Percentiles rank a stretch among this genome's conserved stretches.
phyloP scores from a whole-genome alignment of 64 coral and sea anemone species.

The Porites australiensis region DNA sequence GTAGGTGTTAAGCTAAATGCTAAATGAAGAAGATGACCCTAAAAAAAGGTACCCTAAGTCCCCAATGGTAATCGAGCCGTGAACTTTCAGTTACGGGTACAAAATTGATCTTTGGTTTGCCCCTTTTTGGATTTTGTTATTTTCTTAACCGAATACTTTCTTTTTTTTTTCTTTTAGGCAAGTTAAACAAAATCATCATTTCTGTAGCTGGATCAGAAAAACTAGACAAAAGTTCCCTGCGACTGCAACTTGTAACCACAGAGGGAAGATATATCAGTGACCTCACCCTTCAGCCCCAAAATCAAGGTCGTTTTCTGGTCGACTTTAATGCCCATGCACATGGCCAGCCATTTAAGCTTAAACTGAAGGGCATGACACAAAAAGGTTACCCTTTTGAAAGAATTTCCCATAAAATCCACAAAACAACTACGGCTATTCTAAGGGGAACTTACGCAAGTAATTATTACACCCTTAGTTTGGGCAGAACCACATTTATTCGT shows the following conservation, averaged over 20 bases:
- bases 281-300: slow-evolving; percentile 23
- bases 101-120: too few relatives aligned
- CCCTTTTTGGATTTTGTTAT: too few relatives aligned
- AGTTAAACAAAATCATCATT: slow-evolving; percentile 52
- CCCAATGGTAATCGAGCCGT: too few relatives aligned
- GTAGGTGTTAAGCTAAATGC: too few relatives aligned
- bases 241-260: slow-evolving; percentile 70
- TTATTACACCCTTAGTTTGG: slow-evolving; percentile 69
- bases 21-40: too few relatives aligned
- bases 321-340: slow-evolving; percentile 47
- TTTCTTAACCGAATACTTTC: too few relatives aligned
- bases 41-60: too few relatives aligned
- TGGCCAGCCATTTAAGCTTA: slow-evolving; percentile 47
- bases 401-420: slow-evolving; percentile 63
- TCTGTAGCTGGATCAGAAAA: slow-evolving; percentile 80
- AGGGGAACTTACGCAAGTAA: slow-evolving; percentile 40
- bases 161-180: slow-evolving; percentile 18
- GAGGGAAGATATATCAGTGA: slow-evolving; percentile 58
- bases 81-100: too few relatives aligned
- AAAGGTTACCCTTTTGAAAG: slow-evolving; percentile 66
- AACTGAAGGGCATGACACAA: slow-evolving; percentile 58
- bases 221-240: slow-evolving; percentile 32
- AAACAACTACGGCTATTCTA: slow-evolving; percentile 48
- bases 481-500: slow-evolving; percentile 36
- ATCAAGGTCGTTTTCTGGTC: slow-evolving; percentile 49